Base-by-base conservation (phyloP, 2,888 invertebrate species). In the Agriopis aurantiaria region DNA sequence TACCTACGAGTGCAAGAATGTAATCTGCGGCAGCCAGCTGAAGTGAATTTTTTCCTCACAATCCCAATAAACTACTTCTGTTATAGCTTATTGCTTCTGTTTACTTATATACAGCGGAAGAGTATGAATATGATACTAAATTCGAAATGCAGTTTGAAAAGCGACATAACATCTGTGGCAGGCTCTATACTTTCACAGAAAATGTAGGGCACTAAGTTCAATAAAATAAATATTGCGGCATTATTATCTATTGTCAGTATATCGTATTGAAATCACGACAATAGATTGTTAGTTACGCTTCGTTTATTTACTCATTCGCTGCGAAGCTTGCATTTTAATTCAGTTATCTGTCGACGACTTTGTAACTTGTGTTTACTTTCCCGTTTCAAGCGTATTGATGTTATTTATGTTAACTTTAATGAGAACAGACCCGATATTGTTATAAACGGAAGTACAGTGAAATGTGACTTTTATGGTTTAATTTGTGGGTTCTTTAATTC, bases 201-300 rank as follows among this genome's bases (percentile, higher is more conserved):
- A 49, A 60, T 51, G 8, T 49, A 40, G 60, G 49, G 7, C 60
- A 48, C n/a, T 33, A 41, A 33, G 14, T 43, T 8, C 14, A 14
- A 46, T 56, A 48, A 64, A 14, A 64, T 46, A 64, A 55, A 64
- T 64, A 64, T 56, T 49, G 56, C 17, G 41, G 49, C 40, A 40
- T 56, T 64, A 11, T 51, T 33, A 33, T 49, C 46, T 46, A 56
- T 40, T 8, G 33, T 55, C 46, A 23, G 53, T 45, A 33, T 33
- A 33, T 33, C 33, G 33, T 33, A 12, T 46, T 65, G 51, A 46
- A 33, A 55, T 45, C 10, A 12, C 43, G 41, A 65, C 65, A 65
- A 65, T 65, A 51, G 49, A 56, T 57, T 40, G 60, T 66, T 65
- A 51, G 48, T 68, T 14, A 57, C 57, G 57, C 12, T 51, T 65